Evolutionary conservation across 2,797 vertebrate species (phyloP).

Genomic region (Cygnus olor): DNA sequence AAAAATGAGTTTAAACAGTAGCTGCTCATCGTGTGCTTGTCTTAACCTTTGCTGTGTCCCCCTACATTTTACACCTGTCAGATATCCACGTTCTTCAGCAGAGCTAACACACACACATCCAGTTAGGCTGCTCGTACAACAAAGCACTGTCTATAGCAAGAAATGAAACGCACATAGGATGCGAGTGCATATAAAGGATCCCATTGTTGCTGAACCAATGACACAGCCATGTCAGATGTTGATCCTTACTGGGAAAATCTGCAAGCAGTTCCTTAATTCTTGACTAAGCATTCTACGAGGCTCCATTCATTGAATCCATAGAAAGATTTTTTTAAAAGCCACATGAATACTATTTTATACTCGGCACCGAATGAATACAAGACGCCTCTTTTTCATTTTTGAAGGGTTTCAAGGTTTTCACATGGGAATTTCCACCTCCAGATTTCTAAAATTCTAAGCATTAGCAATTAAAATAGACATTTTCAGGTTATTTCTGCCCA

Average conservation of each 20-base stretch:
- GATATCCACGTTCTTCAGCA: rapidly evolving
- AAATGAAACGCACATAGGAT: background rate
- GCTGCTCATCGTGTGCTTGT: background rate
- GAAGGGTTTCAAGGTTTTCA: background rate
- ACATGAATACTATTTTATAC: background rate
- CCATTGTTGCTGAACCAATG: background rate
- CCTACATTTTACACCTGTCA: background rate
- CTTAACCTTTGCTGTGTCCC: background rate
- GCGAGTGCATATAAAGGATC: background rate
- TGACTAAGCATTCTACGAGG: background rate
- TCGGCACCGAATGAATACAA: background rate
- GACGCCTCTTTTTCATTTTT: background rate
- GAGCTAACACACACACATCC: background rate
- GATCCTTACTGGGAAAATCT: conserved; percentile 47
- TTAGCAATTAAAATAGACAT: background rate
- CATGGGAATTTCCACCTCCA: conserved; percentile 14
- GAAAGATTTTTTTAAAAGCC: background rate
- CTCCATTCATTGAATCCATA: background rate
- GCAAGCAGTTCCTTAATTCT: conserved; percentile 17
- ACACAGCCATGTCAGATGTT: background rate
- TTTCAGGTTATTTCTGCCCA: background rate
- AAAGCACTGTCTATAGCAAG: background rate
- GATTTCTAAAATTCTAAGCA: background rate
- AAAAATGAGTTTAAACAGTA: background rate
- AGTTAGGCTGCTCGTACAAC: background rate